Evolutionary conservation across 2,888 invertebrate species (phyloP).

Genomic region (Tenodera sinensis): DNA sequence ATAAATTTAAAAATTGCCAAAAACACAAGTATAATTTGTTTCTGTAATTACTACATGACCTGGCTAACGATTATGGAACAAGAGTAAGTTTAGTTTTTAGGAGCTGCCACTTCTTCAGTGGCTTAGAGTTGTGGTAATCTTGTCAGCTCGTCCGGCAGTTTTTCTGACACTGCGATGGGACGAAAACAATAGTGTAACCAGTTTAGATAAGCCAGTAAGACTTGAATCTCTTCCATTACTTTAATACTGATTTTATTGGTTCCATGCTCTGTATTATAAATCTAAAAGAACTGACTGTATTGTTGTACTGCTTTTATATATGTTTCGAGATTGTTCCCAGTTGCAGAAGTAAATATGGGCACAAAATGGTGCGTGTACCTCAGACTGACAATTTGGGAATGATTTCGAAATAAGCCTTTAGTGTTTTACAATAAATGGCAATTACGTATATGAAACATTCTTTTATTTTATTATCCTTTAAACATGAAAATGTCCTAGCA

Average conservation of each 20-base stretch:
- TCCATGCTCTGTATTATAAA: not conserved
- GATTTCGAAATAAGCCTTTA: not conserved
- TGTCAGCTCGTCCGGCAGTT: not conserved
- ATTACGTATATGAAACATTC: not conserved
- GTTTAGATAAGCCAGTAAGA: no score
- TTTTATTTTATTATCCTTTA: not conserved
- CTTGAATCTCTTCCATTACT: not conserved
- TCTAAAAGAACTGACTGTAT: not conserved
- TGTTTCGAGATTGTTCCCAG: not conserved
- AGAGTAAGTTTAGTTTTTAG: not conserved
- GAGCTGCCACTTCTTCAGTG: not conserved
- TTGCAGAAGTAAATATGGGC: not conserved
- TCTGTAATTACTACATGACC: not conserved
- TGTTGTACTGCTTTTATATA: not conserved
- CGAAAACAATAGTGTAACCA: not conserved
- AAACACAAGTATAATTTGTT: not conserved
- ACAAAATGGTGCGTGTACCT: not conserved
- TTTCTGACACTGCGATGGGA: not conserved
- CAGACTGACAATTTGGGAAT: not conserved
- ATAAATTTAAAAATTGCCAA: not conserved
- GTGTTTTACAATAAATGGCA: not conserved
- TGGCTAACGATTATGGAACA: not conserved
- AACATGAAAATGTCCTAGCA: no score
- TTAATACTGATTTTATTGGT: not conserved
- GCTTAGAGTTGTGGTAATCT: not conserved